Evolutionary conservation across 1,140 invertebrate genomes (phyloP).

Genomic region (Lasioglossum albipes): DNA sequence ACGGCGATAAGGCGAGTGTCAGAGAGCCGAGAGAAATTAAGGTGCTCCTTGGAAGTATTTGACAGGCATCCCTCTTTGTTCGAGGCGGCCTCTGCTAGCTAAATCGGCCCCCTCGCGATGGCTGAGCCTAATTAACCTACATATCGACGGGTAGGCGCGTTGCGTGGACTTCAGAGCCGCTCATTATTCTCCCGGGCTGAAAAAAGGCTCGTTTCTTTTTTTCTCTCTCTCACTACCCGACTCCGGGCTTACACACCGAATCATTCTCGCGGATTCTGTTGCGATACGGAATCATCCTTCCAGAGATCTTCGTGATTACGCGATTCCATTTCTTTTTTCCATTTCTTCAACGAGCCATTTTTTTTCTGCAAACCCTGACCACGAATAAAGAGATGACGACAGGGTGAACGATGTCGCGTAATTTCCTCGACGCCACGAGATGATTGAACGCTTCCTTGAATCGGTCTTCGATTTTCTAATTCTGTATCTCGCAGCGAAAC

Average conservation of each 20-base stretch:
- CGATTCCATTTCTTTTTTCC: too few species aligned
- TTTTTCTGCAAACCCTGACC: too few species aligned
- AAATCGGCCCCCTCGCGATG: conserved; percentile 7
- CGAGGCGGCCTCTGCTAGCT: background rate
- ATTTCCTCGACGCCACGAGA: too few species aligned
- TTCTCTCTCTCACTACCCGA: background rate
- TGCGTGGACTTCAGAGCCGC: conserved; percentile 16
- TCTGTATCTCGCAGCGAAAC: too few species aligned
- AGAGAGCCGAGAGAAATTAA: conserved; percentile 17
- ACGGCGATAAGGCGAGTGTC: background rate
- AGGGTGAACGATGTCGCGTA: too few species aligned
- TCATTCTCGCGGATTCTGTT: background rate
- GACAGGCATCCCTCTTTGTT: conserved; percentile 10
- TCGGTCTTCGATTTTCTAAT: too few species aligned
- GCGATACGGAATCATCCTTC: background rate
- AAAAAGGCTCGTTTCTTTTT: background rate
- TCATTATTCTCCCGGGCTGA: conserved; percentile 32
- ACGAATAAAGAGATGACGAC: too few species aligned
- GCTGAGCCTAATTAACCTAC: conserved; percentile 42
- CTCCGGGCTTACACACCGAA: background rate
- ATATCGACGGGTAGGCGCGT: conserved; percentile 28
- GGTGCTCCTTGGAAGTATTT: conserved; percentile 18
- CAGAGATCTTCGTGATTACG: background rate
- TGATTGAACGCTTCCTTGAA: too few species aligned
- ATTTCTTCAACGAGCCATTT: too few species aligned